Conservation (phyloP, 2,113 vertebrate species). For the Microtus richardsoni region DNA sequence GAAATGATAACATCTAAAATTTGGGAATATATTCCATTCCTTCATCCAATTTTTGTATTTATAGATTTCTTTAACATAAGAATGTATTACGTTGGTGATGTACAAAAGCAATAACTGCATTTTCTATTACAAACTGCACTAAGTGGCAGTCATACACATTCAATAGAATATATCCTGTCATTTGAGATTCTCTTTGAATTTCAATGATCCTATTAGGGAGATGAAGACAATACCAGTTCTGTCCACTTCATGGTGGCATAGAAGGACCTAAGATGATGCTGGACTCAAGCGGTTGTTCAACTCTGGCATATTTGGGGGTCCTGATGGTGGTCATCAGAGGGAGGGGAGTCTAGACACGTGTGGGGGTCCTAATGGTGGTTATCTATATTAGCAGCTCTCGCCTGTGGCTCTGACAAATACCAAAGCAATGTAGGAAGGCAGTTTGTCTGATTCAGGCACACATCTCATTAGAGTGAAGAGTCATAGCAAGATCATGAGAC, state of each 20-base stretch:
- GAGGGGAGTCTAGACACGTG: background rate
- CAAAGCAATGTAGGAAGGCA: too few relatives aligned
- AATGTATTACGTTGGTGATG: background rate
- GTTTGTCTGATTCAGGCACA: too few relatives aligned
- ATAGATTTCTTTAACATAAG: constrained; percentile 10
- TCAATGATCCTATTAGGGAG: background rate
- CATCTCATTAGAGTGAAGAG: background rate
- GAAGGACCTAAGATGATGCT: background rate
- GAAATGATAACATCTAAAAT: constrained; percentile 28
- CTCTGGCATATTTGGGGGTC: background rate
- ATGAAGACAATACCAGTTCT: background rate
- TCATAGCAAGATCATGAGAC: background rate
- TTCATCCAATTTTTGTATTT: constrained; percentile 33
- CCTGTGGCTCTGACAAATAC: background rate
- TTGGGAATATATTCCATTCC: background rate
- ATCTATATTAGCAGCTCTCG: background rate
- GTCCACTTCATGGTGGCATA: background rate
- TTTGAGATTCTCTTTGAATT: background rate
- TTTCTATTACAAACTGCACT: constrained; percentile 35
- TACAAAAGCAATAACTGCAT: background rate
- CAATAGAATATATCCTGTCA: background rate
- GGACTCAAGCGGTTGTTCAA: background rate
- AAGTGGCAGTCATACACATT: background rate
- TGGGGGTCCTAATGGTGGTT: too few relatives aligned
- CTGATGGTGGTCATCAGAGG: too few relatives aligned